Evolutionary conservation across 1,140 invertebrate species (phyloP).

Genomic region (Belonocnema kinseyi): DNA sequence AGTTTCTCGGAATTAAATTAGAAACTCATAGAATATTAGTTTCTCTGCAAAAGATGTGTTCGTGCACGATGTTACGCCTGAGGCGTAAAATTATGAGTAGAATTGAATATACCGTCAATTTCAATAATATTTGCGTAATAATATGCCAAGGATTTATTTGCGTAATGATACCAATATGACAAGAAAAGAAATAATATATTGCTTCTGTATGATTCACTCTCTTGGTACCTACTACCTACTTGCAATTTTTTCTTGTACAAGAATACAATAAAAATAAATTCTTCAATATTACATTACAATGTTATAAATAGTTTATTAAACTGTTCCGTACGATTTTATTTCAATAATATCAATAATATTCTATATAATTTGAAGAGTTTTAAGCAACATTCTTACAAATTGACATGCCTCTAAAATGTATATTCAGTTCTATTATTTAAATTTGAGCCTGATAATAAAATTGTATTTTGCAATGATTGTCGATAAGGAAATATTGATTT

Average conservation of each 20-base stretch:
- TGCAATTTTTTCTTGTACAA: no score
- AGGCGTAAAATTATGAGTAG: slow-evolving; percentile 13
- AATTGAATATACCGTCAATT: slow-evolving; percentile 20
- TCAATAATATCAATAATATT: no score
- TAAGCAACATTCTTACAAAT: no score
- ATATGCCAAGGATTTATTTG: slow-evolving; percentile 26
- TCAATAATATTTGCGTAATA: slow-evolving; percentile 18
- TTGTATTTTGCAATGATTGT: not conserved
- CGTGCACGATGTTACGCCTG: not conserved
- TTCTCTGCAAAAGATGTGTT: slow-evolving; percentile 5
- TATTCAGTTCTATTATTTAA: no score
- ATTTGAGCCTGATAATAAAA: no score
- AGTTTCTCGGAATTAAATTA: not conserved
- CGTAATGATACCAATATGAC: slow-evolving; percentile 18
- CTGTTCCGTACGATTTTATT: no score
- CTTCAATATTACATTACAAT: no score
- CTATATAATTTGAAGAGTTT: no score
- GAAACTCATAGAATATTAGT: slow-evolving; percentile 12
- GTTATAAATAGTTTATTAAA: no score
- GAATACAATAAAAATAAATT: no score
- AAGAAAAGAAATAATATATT: not conserved
- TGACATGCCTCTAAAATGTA: no score
- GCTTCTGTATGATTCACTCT: not conserved
- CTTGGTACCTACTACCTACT: not conserved
- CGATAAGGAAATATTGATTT: not conserved